Percentiles rank a stretch among this genome's conserved stretches.
Conservation (phyloP, 2,888 invertebrate species). For the Lissocephala sabroskyi region DNA sequence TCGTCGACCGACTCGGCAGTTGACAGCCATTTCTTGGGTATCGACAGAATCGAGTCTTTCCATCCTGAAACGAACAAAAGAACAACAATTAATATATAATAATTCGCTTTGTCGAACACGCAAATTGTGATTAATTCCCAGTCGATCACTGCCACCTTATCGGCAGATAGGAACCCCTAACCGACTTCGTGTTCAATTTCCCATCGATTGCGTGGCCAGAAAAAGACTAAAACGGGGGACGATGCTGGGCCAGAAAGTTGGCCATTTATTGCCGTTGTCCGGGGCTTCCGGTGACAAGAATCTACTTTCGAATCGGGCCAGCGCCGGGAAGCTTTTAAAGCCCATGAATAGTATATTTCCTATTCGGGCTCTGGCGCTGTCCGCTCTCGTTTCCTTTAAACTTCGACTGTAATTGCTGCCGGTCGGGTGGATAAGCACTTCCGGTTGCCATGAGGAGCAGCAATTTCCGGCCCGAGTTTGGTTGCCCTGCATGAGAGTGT, state of each 20-base stretch:
- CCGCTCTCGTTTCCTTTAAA: constrained; percentile 30
- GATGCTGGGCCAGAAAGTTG: too few species aligned
- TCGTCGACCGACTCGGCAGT: constrained; percentile 72
- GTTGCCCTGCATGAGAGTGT: neutral
- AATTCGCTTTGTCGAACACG: neutral
- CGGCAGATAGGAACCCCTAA: too few species aligned
- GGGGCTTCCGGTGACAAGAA: constrained; percentile 28
- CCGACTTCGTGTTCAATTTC: constrained; percentile 18
- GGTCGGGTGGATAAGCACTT: constrained; percentile 51
- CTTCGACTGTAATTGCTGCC: constrained; percentile 30
- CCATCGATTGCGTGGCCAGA: too few species aligned
- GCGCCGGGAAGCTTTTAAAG: constrained; percentile 21
- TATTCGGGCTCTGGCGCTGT: constrained; percentile 1
- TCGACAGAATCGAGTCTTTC: constrained; percentile 80
- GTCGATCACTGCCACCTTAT: too few species aligned
- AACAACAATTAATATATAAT: too few species aligned
- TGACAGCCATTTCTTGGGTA: constrained; percentile 82
- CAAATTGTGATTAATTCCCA: too few species aligned
- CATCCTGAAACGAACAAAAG: constrained; percentile 78
- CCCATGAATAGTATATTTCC: constrained; percentile 18
- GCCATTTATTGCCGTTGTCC: constrained; percentile 34
- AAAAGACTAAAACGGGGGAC: too few species aligned
- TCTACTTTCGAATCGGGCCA: neutral
- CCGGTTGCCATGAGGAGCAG: constrained; percentile 40
- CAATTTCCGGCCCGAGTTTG: constrained; percentile 45